phyloP scores from a whole-genome alignment of 2,888 invertebrate species.

The Osmoderma eremita region DNA sequence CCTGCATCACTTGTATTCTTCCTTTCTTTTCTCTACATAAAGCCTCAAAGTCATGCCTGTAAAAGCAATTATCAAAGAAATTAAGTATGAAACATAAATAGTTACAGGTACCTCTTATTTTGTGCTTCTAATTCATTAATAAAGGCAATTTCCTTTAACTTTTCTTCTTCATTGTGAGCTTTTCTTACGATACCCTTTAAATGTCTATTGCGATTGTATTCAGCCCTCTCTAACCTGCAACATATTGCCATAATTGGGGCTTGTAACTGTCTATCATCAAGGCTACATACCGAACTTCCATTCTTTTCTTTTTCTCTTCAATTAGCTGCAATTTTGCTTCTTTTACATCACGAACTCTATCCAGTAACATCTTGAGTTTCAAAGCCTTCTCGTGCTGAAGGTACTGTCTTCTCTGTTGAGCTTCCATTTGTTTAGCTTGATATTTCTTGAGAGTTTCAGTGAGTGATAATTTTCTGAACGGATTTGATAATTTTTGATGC shows the following conservation, averaged over 20 bases:
- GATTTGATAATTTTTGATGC: constrained; percentile 93
- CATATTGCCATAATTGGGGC: not conserved
- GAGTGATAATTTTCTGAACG: constrained; percentile 85
- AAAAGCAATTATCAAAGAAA: constrained; percentile 29
- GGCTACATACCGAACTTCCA: constrained; percentile 69
- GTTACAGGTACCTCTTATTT: constrained; percentile 71
- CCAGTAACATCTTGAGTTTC: constrained; percentile 85
- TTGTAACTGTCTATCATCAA: no score
- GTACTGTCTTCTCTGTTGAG: constrained; percentile 85
- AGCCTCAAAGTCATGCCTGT: constrained; percentile 85
- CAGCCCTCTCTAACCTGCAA: constrained; percentile 79
- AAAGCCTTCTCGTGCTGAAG: constrained; percentile 85
- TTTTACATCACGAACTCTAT: constrained; percentile 86
- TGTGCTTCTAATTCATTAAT: constrained; percentile 96
- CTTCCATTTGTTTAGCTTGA: constrained; percentile 91
- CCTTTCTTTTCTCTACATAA: constrained; percentile 81
- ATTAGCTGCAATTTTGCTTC: constrained; percentile 87
- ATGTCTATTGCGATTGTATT: constrained; percentile 88
- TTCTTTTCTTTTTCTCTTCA: constrained; percentile 79
- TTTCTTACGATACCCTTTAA: constrained; percentile 87
- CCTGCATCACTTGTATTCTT: constrained; percentile 80
- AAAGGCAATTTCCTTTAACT: constrained; percentile 96
- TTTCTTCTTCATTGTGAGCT: constrained; percentile 97
- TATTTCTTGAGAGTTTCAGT: constrained; percentile 82
- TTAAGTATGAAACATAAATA: not conserved